Base-by-base conservation (phyloP, 2,888 invertebrate species). In the Biston betularia region DNA sequence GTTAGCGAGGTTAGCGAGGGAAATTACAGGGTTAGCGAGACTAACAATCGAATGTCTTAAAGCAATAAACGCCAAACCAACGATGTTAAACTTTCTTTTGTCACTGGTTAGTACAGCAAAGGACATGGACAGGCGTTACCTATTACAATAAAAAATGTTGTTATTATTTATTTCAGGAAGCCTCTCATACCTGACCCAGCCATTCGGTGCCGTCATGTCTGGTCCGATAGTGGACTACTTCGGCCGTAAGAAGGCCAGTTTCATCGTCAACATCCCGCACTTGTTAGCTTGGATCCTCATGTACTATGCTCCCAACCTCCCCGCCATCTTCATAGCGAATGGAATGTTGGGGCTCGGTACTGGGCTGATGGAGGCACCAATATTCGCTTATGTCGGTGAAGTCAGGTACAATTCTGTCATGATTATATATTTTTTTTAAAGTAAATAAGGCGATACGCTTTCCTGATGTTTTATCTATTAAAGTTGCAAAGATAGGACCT, bases 351-450 rank as follows among this genome's bases (percentile, higher is more conserved):
- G 95, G 0, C 72, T 95, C 0, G 94, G 95, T 0, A 92, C 94
- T 9, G 95, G 95, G 0, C 88, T 95, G 38, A 94, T 95, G 95
- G 95, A 95, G 75, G 95, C 95, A 0, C 95, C 95, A 0, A 93
- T 94, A 50, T 89, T 94, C 62, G 93, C 95, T 0, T 95, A 95
- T 74, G 93, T 95, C 9, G 94, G 95, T 6, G 95, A 95, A 86
- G 94, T 95, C 44, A 93, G 93, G 94, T 94, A 70, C 6, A 38
- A 38, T 38, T 9, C 38, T 38, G 0, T 38, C 38, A 38, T 9
- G 38, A 1, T 38, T 38, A 38, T 38, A 24, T 24, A 24, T 24
- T 24, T 24, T 24, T 24, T 24, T 24, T 24, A 24, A 24, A 24
- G 24, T 24, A 24, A 3, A n/a, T n/a, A n/a, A 24, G 24, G 24